A percentile compares a stretch with the other conserved stretches of the same genome.
phyloP scores from a whole-genome alignment of 2,797 vertebrate genomes.

The Notolabrus celidotus region DNA sequence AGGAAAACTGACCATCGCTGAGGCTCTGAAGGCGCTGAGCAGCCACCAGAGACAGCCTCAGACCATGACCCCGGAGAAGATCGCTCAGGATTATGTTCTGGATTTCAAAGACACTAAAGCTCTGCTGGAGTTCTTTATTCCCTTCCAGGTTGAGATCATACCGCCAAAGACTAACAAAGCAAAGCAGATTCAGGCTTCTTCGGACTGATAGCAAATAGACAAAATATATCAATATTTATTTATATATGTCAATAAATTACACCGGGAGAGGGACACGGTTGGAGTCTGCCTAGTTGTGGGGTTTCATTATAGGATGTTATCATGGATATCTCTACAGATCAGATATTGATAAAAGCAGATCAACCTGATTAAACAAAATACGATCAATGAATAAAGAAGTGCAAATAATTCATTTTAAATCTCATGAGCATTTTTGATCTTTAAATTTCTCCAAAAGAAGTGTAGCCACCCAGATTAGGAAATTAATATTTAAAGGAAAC shows the following conservation, averaged over 20 bases:
- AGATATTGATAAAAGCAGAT: background rate
- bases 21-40: slow-evolving; percentile 89
- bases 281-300: background rate
- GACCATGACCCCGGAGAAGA: slow-evolving; percentile 90
- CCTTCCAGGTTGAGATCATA: slow-evolving; percentile 88
- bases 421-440: background rate
- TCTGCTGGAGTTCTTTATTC: slow-evolving; percentile 89
- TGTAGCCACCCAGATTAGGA: too few relatives aligned
- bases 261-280: background rate
- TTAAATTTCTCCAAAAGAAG: background rate
- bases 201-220: slow-evolving; percentile 24
- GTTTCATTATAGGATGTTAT: background rate
- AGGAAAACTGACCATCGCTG: slow-evolving; percentile 91
- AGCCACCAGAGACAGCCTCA: slow-evolving; percentile 89
- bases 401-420: background rate
- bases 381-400: background rate
- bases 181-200: slow-evolving; percentile 84
- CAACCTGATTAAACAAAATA: background rate
- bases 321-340: too few relatives aligned
- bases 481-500: too few relatives aligned
- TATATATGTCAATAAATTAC: slow-evolving; percentile 21
- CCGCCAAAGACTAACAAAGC: slow-evolving; percentile 67
- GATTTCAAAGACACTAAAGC: slow-evolving; percentile 88
- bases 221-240: slow-evolving; percentile 28
- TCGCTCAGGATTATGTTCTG: slow-evolving; percentile 90